Base-by-base conservation (phyloP, 2,113 vertebrate genomes). In the Odobenus rosmarus region DNA sequence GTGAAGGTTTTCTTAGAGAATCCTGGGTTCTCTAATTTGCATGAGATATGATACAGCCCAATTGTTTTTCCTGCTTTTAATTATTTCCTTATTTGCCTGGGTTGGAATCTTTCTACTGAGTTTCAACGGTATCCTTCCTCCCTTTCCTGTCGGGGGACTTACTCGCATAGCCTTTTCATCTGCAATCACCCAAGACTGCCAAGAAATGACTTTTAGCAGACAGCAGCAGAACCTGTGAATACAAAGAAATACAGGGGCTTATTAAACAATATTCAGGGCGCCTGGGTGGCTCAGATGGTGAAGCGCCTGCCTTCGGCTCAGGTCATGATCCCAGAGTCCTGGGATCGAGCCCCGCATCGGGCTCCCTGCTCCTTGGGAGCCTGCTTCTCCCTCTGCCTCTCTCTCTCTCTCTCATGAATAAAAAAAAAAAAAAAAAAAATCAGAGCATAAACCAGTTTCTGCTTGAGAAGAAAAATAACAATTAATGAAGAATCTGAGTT, bases 61-160 rank as follows among this genome's bases (percentile, higher is more conserved):
- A 79, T 97, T 95, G 62, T 96, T 98, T 98, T 95, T 98, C 96
- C 91, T 97, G 39, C 90, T 79, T 96, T 96, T 98, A 98, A 98
- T 98, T 97, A 94, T 97, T 98, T 98, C 97, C 92, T 96, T 94
- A 88, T 98, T 97, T 97, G 31, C 53, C 96, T 71, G 24, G 6
- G 64, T 96, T 98, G 88, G 39, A 93, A 83, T 93, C 59, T 53
- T 97, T 81, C 61, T 91, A 81, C 95, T 76, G 3, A 83, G 84
- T 26, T 90, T 88, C 82, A 79, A 57, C 86, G 81, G 3, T 55
- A 39, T 61, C 74, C 88, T 97, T 97, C 93, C 88, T 92, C 80
- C 89, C 88, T 93, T 95, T 96, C 7, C n/a, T 90, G n/a, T n/a
- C 62, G 84, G 95, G 39, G 26, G 94, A 95, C 97, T 96, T 94